Evolutionary conservation across 2,113 vertebrate genomes (phyloP), one percentile per base, ranked within the genome.

Genomic region (Lepus americanus): DNA sequence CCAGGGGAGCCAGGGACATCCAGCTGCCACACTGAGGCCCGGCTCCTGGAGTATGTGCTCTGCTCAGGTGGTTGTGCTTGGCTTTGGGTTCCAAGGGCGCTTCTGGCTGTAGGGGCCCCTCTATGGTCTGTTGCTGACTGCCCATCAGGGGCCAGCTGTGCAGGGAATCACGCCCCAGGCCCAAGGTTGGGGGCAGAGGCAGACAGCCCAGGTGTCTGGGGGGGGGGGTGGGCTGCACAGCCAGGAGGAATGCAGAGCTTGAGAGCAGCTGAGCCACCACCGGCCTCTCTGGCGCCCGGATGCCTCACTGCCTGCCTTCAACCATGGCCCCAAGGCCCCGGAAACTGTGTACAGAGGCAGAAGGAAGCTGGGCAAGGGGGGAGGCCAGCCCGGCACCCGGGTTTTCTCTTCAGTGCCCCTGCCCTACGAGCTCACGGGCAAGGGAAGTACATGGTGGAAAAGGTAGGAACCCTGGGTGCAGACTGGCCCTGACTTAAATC

Each of bases 41-140:
- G 36, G 53, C 44, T 94, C 88, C 55, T n/a, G 29, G 67, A 63
- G 55, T 39, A 80, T 64, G 72, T 85, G 77, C 87, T 79, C 74
- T 70, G 39, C n/a, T 61, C 72, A 66, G 0, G 0, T 17, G 17
- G 22, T 72, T 72, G 31, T 91, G n/a, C 66, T 77, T 83, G 79
- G 33, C 31, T 89, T 51, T 13, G 64, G 33, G 13, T 9, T 95
- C 33, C 27, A 67, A 67, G 59, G 69, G 4, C 17, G 3, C 20
- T 63, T 95, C 84, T 92, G n/a, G 39, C 31, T 89, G 53, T 63
- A 20, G 17, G 20, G 61, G n/a, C 19, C 20, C 9, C 16, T 31
- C n/a, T 44, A 63, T 19, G 2, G 5, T 86, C 76, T 88, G 78
- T 10, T 6, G 76, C 79, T 36, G 16, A 49, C 33, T 61, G 63